Evolutionary conservation across 2,113 vertebrate genomes (phyloP).

Genomic region (Melospiza georgiana): DNA sequence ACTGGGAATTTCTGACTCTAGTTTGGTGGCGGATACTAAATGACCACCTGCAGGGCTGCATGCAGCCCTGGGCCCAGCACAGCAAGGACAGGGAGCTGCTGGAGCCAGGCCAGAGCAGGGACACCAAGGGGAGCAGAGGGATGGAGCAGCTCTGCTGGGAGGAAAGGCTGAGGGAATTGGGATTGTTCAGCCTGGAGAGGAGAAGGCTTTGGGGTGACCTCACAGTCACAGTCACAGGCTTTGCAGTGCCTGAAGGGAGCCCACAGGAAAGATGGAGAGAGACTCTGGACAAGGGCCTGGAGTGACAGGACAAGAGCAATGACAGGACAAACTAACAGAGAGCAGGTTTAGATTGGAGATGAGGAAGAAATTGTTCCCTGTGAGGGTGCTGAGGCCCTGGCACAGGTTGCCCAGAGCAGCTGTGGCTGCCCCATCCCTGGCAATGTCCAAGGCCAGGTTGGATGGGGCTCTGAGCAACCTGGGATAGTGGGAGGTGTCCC

Average conservation of each 20-base stretch:
- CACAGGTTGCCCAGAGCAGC: neutral
- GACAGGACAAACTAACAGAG: neutral
- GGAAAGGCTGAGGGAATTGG: neutral
- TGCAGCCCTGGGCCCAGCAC: neutral
- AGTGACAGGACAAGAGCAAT: neutral
- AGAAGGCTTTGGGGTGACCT: neutral
- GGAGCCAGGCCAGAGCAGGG: neutral
- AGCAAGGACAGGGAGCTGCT: neutral
- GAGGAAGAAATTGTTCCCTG: accelerated
- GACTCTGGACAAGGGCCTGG: neutral
- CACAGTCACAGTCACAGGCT: neutral
- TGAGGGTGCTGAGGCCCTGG: neutral
- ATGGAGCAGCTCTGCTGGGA: neutral
- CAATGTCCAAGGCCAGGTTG: accelerated
- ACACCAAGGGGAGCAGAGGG: neutral
- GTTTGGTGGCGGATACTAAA: neutral
- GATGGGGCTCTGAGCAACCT: accelerated
- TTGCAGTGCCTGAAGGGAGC: neutral
- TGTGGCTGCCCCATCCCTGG: neutral
- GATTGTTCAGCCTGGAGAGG: neutral
- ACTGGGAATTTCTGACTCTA: neutral
- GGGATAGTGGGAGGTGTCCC: no score
- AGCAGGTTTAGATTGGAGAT: accelerated
- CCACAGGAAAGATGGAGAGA: neutral
- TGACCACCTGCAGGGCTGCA: neutral